Conservation (phyloP, 2,888 invertebrate species). For the Drosophila algonquin region DNA sequence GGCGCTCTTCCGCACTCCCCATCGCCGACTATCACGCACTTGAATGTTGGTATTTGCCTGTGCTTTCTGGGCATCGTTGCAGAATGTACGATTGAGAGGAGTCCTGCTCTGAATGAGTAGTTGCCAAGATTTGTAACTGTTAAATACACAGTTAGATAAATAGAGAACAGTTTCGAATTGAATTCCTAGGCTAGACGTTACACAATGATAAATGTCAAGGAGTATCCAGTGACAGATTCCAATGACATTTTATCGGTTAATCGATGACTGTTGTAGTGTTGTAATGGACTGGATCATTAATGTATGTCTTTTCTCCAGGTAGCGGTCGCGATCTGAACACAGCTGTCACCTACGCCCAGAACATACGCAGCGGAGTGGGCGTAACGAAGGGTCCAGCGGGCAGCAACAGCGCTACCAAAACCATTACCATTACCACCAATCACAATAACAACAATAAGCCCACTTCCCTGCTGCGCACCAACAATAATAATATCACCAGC, state of each 20-base stretch:
- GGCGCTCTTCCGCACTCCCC: neutral
- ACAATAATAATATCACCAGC: slow-evolving; percentile 56
- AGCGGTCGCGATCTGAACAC: slow-evolving; percentile 94
- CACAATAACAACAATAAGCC: slow-evolving; percentile 50
- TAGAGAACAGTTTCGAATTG: too few relatives aligned
- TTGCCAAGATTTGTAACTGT: too few relatives aligned
- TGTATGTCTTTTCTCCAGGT: slow-evolving; percentile 84
- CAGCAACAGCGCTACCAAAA: slow-evolving; percentile 76
- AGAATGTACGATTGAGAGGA: too few relatives aligned
- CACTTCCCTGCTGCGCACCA: slow-evolving; percentile 31
- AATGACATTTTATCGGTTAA: too few relatives aligned
- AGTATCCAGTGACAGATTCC: too few relatives aligned
- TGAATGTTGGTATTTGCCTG: neutral
- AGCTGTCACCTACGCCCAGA: slow-evolving; percentile 88
- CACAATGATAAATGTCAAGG: too few relatives aligned
- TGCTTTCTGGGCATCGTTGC: too few relatives aligned
- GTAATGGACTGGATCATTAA: neutral
- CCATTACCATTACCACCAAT: slow-evolving; percentile 60
- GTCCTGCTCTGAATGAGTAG: too few relatives aligned
- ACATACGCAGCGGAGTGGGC: slow-evolving; percentile 82
- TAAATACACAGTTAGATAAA: too few relatives aligned
- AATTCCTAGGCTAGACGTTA: too few relatives aligned
- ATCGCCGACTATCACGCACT: neutral
- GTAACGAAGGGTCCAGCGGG: slow-evolving; percentile 37
- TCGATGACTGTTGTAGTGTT: too few relatives aligned